Percentiles rank a stretch among this genome's conserved stretches.
Conservation (phyloP, 2,113 vertebrate genomes). For the Megalops atlanticus region DNA sequence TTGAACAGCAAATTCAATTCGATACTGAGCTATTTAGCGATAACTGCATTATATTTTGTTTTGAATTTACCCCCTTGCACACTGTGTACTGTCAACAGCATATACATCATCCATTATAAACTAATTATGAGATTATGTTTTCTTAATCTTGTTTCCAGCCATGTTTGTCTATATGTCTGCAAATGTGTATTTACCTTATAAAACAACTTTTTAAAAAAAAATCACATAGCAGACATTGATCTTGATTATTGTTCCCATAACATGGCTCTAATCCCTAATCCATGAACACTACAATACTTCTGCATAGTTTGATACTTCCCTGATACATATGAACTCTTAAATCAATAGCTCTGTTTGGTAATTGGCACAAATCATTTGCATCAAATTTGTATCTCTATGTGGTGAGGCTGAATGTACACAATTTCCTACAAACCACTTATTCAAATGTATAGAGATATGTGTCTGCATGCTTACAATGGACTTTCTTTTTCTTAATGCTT, state of each 20-base stretch:
- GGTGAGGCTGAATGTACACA: constrained; percentile 23
- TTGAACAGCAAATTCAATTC: too few relatives aligned
- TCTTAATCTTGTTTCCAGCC: too few relatives aligned
- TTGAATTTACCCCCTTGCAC: too few relatives aligned
- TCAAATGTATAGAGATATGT: constrained; percentile 8
- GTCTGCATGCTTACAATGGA: constrained; percentile 28
- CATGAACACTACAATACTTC: background rate
- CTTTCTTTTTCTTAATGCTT: constrained; percentile 16
- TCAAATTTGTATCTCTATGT: background rate
- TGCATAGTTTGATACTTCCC: background rate
- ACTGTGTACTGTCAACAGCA: too few relatives aligned
- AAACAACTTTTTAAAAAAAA: too few relatives aligned
- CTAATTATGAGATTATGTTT: too few relatives aligned
- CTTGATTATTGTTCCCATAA: background rate
- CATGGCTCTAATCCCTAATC: background rate
- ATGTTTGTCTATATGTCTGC: too few relatives aligned
- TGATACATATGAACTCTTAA: background rate
- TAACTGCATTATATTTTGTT: too few relatives aligned
- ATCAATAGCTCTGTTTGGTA: background rate
- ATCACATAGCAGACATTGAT: background rate
- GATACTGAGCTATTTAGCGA: too few relatives aligned
- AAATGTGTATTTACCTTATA: too few relatives aligned
- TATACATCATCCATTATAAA: too few relatives aligned
- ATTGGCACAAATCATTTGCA: background rate
- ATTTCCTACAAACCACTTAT: background rate